Evolutionary conservation across 2,888 invertebrate species (phyloP), one percentile per base, ranked within the genome.

Genomic region (Synergus gifuensis): DNA sequence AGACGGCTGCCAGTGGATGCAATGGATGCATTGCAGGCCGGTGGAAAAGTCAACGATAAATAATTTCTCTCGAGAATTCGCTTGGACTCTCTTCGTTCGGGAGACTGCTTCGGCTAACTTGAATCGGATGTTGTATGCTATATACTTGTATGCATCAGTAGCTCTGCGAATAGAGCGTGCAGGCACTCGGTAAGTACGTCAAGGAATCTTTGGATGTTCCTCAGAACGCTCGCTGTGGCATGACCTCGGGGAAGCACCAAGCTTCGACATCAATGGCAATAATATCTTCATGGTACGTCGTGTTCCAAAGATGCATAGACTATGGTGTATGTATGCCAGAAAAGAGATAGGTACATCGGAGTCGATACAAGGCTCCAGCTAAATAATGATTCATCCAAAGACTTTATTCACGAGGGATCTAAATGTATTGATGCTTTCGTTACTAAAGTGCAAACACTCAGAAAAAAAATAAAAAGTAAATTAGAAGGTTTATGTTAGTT

Each of bases 141-240:
- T 66, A 86, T 85, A 82, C 82, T 82, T 84, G 80, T 82, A 85
- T 85, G 86, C 85, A 86, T 86, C 86, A 84, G 86, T 86, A 85
- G 83, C 79, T 83, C 58, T 81, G 84, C 84, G 85, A 54, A 86
- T 86, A 85, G 83, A 78, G 81, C 76, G 79, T 85, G 82, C 85
- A 83, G 83, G 85, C 86, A 84, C 81, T 82, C 83, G 85, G 86
- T 85, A 86, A 85, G 84, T 85, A 73, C 49, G 73, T 54, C 54
- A 28, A 62, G 28, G 28, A 12, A 62, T 62, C 62, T 22, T 28
- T 62, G 28, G 28, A 28, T 62, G 28, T 62, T 62, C 73, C 49
- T 62, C 78, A 78, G 76, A 78, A 66, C 80, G 76, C 78, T 78
- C 78, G 8, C 66, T 66, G 42, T 64, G 64, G 81, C 58, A 64